Evolutionary conservation across 2,113 vertebrate species (phyloP), one percentile per base, ranked within the genome.

Genomic region (Stictonetta naevosa): DNA sequence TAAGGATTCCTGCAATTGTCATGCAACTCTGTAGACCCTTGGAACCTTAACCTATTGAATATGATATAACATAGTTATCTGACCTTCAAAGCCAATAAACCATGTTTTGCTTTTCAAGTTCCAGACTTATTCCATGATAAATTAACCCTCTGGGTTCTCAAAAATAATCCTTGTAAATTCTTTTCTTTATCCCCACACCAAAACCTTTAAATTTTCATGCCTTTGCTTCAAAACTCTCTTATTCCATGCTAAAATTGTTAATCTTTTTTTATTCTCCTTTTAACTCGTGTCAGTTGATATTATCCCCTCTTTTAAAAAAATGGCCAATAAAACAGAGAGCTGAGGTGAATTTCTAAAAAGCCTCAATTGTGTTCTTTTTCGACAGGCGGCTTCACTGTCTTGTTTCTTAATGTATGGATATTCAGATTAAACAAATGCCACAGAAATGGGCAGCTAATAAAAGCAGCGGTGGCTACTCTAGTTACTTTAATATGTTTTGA

Each of bases 41-140:
- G 88, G 89, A 96, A 90, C 88, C 88, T 96, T 97, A 97, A 94
- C 96, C 90, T 95, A 86, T 94, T 98, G 97, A 97, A 96, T 94
- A 62, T 96, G 91, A 94, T 97, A 96, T 91, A 97, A 97, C 92
- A 76, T 92, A 96, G 92, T 95, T 96, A 96, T 96, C 97, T 98
- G 95, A 94, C 96, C 96, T 98, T 96, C 97, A 95, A 92, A 98
- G 94, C 85, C 87, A 96, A 88, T 96, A 98, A 97, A 93, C 63
- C 90, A 87, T 94, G 90, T 93, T 77, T 91, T 96, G 56, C 67
- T 97, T 97, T 95, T 93, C 89, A 92, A 73, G 63, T 96, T 96
- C n/a, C 42, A 94, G 91, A 58, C 84, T 73, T 77, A 40, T 16
- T 79, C 44, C 36, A 17, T 97, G 95, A 97, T 95, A 97, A 96